Conservation (phyloP, 2,797 vertebrate genomes). For the Anguilla pacifica region DNA sequence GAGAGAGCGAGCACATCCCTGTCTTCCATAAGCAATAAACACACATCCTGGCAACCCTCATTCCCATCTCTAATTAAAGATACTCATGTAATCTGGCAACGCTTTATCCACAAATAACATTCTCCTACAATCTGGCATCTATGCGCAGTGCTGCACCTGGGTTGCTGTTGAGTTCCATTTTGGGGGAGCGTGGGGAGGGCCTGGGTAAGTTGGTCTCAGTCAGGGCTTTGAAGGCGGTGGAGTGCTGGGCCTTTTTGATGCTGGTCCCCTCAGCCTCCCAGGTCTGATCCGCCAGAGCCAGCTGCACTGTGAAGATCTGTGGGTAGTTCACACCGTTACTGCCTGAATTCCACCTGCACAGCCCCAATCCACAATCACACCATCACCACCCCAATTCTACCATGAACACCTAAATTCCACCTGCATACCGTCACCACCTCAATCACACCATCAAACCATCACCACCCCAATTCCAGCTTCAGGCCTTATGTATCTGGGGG, state of each 20-base stretch:
- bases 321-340: slow-evolving; percentile 34
- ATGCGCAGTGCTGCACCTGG: slow-evolving; percentile 78
- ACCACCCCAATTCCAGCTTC: background rate
- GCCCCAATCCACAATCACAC: background rate
- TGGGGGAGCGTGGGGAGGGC: slow-evolving; percentile 89
- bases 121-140: background rate
- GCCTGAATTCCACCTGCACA: background rate
- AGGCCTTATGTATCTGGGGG: background rate
- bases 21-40: background rate
- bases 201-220: slow-evolving; percentile 88
- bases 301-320: slow-evolving; percentile 97
- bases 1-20: background rate
- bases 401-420: background rate
- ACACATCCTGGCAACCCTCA: background rate
- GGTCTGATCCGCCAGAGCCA: slow-evolving; percentile 93
- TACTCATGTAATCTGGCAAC: background rate
- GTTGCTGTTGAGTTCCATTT: slow-evolving; percentile 92
- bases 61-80: background rate
- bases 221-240: slow-evolving; percentile 90
- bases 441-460: slow-evolving; percentile 21
- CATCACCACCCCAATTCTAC: slow-evolving; percentile 24
- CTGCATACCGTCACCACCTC: background rate
- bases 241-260: slow-evolving; percentile 98
- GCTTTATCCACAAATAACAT: background rate
- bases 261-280: slow-evolving; percentile 98